Evolutionary conservation across 2,888 invertebrate species (phyloP).

Genomic region (Bellardia bayeri): DNA sequence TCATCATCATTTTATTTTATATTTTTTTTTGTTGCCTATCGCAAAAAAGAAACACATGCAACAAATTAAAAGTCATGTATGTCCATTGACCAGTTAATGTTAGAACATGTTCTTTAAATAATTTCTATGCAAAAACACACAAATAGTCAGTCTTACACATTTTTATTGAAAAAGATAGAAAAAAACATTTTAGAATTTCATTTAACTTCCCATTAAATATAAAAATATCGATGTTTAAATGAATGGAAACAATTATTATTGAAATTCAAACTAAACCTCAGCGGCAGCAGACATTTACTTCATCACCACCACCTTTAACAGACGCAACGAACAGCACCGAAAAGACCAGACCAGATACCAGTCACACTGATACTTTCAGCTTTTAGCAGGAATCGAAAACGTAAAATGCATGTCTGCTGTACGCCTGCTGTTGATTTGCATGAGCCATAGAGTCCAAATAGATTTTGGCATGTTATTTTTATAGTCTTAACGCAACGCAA

Average conservation of each 20-base stretch:
- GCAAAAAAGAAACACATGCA: conserved; percentile 45
- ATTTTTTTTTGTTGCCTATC: conserved; percentile 4
- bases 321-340: not conserved
- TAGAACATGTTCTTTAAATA: conserved; percentile 64
- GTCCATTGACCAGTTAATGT: conserved; percentile 67
- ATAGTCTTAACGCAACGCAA: conserved; percentile 45
- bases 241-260: conserved; percentile 70
- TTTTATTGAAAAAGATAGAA: not conserved
- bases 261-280: conserved; percentile 51
- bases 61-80: conserved; percentile 68
- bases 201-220: conserved; percentile 66
- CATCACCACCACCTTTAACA: conserved; percentile 49
- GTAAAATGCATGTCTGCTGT: conserved; percentile 25
- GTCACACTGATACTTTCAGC: not conserved
- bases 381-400: not conserved
- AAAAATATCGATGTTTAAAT: conserved; percentile 68
- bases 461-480: conserved; percentile 64
- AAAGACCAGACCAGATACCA: not conserved
- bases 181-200: conserved; percentile 41
- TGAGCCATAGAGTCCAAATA: conserved; percentile 66
- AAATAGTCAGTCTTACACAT: not conserved
- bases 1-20: conserved; percentile 46
- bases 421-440: conserved; percentile 62
- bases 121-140: not conserved
- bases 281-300: conserved; percentile 59